Percentiles rank a stretch among this genome's conserved stretches.
Conservation (phyloP, 53 echinoderm and acorn worm species). For the Pentamera pediparva region DNA sequence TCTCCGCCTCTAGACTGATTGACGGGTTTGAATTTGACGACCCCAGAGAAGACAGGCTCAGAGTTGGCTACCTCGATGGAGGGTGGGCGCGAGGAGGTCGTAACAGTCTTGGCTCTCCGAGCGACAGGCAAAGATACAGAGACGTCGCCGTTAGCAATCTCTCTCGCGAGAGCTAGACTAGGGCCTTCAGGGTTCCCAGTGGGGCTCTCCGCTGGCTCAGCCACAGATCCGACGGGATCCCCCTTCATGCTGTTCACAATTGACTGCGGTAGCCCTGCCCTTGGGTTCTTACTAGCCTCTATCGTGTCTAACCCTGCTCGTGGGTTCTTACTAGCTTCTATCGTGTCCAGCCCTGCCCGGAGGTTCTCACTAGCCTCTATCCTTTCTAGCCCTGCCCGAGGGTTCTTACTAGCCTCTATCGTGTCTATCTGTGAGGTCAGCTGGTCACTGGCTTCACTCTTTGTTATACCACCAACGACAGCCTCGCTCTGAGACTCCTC, state of each 20-base stretch:
- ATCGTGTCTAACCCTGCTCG: not conserved
- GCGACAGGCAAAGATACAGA: constrained; percentile 35
- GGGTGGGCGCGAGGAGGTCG: constrained; percentile 45
- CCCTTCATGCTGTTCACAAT: constrained; percentile 17
- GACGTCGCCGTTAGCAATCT: constrained; percentile 20
- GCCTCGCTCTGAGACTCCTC: constrained; percentile 74
- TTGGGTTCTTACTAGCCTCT: constrained; percentile 4
- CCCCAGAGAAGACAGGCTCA: constrained; percentile 50
- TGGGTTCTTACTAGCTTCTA: constrained; percentile 2
- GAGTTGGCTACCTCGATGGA: constrained; percentile 57
- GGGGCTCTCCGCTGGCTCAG: not conserved
- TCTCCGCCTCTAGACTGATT: constrained; percentile 19
- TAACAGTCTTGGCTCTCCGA: constrained; percentile 45
- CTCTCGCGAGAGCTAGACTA: constrained; percentile 15
- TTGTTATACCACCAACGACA: constrained; percentile 54
- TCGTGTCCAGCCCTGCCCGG: not conserved
- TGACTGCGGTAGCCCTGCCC: not conserved
- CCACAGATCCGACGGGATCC: constrained; percentile 2
- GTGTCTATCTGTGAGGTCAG: not conserved
- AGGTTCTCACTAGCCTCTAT: constrained; percentile 8
- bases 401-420: not conserved
- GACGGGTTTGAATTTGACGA: constrained; percentile 43
- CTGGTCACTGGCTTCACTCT: not conserved
- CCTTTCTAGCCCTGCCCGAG: not conserved
- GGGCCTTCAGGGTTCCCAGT: not conserved